Conservation (phyloP, 2,888 invertebrate genomes). For the Sarcophaga rosellei region DNA sequence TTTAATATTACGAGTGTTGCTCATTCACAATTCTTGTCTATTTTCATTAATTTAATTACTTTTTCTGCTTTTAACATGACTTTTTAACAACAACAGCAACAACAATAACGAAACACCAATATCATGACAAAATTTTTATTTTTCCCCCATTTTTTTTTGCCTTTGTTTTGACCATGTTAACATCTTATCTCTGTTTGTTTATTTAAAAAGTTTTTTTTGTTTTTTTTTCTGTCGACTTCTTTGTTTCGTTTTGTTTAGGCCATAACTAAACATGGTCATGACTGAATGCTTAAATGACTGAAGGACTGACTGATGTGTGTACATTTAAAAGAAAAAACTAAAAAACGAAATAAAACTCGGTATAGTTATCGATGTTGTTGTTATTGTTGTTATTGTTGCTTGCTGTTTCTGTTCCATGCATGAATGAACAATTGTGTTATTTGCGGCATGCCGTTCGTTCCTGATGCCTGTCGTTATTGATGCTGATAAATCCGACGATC, state of each 20-base stretch:
- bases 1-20: neutral
- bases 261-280: conserved; percentile 65
- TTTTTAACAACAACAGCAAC: conserved; percentile 26
- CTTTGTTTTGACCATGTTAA: conserved; percentile 55
- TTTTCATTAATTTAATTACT: conserved; percentile 57
- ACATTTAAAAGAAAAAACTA: neutral
- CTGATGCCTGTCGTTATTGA: conserved; percentile 41
- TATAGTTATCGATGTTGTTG: conserved; percentile 32
- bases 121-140: conserved; percentile 60
- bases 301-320: conserved; percentile 53
- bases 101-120: conserved; percentile 35
- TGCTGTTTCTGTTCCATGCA: conserved; percentile 36
- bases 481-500: conserved; percentile 55
- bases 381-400: conserved; percentile 4
- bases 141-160: conserved; percentile 18
- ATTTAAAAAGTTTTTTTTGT: conserved; percentile 1
- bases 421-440: conserved; percentile 60
- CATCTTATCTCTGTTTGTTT: conserved; percentile 50
- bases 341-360: conserved; percentile 7
- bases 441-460: conserved; percentile 32
- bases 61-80: conserved; percentile 30
- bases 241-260: conserved; percentile 31
- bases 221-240: neutral
- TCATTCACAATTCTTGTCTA: conserved; percentile 14
- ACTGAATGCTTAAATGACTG: conserved; percentile 54